A percentile compares a stretch with the other conserved stretches of the same genome.
Conservation (phyloP, 2,797 vertebrate species). For the Sparus aurata region DNA sequence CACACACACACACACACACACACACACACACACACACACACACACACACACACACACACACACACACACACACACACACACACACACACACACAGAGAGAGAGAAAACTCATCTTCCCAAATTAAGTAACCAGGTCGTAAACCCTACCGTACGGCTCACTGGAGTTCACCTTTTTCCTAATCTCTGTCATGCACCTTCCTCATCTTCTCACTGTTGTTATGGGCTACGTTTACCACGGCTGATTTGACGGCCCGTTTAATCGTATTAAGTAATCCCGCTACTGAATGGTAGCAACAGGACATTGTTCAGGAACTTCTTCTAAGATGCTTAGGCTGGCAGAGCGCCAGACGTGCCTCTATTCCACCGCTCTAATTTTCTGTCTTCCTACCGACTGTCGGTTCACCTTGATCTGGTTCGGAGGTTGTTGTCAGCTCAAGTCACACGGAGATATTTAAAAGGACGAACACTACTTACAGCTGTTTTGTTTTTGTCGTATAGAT, state of each 20-base stretch:
- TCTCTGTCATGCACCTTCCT: constrained; percentile 82
- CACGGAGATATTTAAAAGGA: neutral
- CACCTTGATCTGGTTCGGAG: constrained; percentile 66
- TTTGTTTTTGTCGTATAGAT: neutral
- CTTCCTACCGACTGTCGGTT: constrained; percentile 43
- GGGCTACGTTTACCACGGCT: constrained; percentile 71
- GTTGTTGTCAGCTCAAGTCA: constrained; percentile 18
- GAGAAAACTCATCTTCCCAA: constrained; percentile 35
- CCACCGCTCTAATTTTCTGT: constrained; percentile 40
- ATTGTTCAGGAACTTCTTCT: constrained; percentile 73
- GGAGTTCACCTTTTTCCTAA: constrained; percentile 79
- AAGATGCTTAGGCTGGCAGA: constrained; percentile 63
- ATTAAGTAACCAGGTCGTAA: constrained; percentile 33
- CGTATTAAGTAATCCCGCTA: constrained; percentile 81
- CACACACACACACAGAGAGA: too few relatives aligned
- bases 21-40: too few relatives aligned
- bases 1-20: too few relatives aligned
- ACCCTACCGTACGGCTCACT: constrained; percentile 35
- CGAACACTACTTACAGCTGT: neutral
- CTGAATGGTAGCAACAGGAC: constrained; percentile 67
- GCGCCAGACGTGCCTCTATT: constrained; percentile 59
- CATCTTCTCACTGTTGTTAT: constrained; percentile 78
- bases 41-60: too few relatives aligned
- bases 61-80: too few relatives aligned
- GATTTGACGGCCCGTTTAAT: constrained; percentile 77